Evolutionary conservation across 2,888 invertebrate species (phyloP).

Genomic region (Leptinotarsa juncta): DNA sequence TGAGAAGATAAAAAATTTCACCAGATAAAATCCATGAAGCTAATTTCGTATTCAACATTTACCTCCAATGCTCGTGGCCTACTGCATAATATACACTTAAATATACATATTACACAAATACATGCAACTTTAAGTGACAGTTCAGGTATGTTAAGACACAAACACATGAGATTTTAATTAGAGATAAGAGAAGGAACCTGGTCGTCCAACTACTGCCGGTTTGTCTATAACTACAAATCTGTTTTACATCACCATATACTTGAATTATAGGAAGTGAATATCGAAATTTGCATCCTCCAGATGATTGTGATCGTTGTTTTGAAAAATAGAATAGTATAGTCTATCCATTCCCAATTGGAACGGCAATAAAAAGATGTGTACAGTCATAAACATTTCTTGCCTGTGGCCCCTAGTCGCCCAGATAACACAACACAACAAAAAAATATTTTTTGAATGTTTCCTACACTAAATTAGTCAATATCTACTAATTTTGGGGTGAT

Average conservation of each 20-base stretch:
- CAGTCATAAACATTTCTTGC: too few species aligned
- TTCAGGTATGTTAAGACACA: constrained; percentile 59
- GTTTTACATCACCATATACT: constrained; percentile 35
- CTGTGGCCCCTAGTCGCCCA: too few species aligned
- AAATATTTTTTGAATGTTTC: too few species aligned
- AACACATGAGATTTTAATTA: constrained; percentile 61
- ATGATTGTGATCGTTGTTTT: background rate
- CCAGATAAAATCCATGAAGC: constrained; percentile 49
- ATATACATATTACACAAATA: constrained; percentile 60
- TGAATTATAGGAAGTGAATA: constrained; percentile 32
- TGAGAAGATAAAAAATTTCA: constrained; percentile 46
- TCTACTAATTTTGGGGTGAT: too few species aligned
- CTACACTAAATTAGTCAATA: too few species aligned
- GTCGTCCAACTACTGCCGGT: constrained; percentile 44
- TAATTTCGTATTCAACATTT: constrained; percentile 52
- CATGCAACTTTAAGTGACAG: constrained; percentile 59
- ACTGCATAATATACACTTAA: constrained; percentile 58
- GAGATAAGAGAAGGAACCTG: constrained; percentile 56
- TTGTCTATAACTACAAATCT: constrained; percentile 34
- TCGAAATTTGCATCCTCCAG: background rate
- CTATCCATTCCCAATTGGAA: too few species aligned
- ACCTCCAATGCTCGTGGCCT: constrained; percentile 53
- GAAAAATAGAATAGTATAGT: too few species aligned
- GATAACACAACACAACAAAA: too few species aligned
- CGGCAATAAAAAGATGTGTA: too few species aligned